Base-by-base conservation (phyloP, 2,888 invertebrate genomes). In the Hyles lineata region DNA sequence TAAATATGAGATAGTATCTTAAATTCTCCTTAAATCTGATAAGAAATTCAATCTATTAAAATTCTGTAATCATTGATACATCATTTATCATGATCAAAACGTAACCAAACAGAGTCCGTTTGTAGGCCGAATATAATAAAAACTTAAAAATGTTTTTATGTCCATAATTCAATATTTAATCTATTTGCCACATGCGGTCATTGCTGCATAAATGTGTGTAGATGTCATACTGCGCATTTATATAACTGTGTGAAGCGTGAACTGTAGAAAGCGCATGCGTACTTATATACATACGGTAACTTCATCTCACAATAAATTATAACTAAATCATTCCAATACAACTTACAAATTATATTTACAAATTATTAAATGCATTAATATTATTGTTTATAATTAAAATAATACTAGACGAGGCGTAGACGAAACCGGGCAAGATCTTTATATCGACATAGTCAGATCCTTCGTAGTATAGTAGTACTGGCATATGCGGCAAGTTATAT, bases 351-450 rank as follows among this genome's bases (percentile, higher is more conserved):
- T 79, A 76, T 85, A 83, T 86, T 79, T 82, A 85, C 80, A 82
- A 79, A 79, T 80, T 83, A 84, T 78, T 87, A 85, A 86, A 86
- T 85, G 84, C 84, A 80, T 78, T 73, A 71, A 73, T 72, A 70
- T 73, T 75, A 76, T 58, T 61, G 59, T 55, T 73, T 43, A 32
- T 35, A 21, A 15, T 63, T 63, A 70, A 60, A 29, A 7, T 67
- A 67, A 23, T 23, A 15, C 21, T 67, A 21, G 43, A 67, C 15
- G 9, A 32, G n/a, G 19, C 7, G 21, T 35, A 67, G 50, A 59
- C 43, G 63, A 67, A 67, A 60, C 35, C 43, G 82, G 90, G 90
- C 90, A 90, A 90, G 89, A 84, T 79, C 78, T 77, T 74, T 74
- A 25, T 76, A 79, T 79, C 84, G 84, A 87, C 84, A 87, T 85